Conservation (phyloP, 2,888 invertebrate species). For the Cerastis leucographa region DNA sequence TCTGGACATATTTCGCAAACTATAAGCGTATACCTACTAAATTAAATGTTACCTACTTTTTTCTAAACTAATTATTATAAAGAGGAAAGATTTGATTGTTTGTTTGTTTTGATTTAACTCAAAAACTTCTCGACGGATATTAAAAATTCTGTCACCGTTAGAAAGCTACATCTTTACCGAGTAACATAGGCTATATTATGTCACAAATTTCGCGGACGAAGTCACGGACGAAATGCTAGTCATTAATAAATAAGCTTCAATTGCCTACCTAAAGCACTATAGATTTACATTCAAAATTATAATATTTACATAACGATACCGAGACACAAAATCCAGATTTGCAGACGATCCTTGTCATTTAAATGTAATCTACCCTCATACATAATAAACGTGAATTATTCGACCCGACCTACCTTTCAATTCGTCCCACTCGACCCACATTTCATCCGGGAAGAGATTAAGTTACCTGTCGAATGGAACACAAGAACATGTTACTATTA, state of each 20-base stretch:
- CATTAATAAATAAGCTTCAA: too few relatives aligned
- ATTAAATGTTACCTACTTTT: neutral
- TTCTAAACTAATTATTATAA: too few relatives aligned
- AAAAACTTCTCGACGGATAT: too few relatives aligned
- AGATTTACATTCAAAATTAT: neutral
- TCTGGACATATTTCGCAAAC: neutral
- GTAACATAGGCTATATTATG: too few relatives aligned
- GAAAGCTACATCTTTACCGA: too few relatives aligned
- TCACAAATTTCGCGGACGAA: too few relatives aligned
- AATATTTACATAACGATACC: conserved; percentile 1
- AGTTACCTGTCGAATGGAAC: conserved; percentile 58
- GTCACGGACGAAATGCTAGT: too few relatives aligned
- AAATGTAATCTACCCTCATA: conserved; percentile 32
- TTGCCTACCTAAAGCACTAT: neutral
- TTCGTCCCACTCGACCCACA: conserved; percentile 30
- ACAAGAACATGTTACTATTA: conserved; percentile 39
- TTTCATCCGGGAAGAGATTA: conserved; percentile 49
- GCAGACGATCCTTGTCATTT: conserved; percentile 41
- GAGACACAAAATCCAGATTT: conserved; percentile 1
- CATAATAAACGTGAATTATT: conserved; percentile 51
- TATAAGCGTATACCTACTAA: neutral
- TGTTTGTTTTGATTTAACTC: too few relatives aligned
- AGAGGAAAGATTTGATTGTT: too few relatives aligned
- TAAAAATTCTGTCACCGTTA: too few relatives aligned
- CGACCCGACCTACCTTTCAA: conserved; percentile 42